These are phyloP conservation scores for Cryptosula pallasiana DNA, from an alignment of 2,888 invertebrate genomes.

Conservation along the genomic window DNA sequence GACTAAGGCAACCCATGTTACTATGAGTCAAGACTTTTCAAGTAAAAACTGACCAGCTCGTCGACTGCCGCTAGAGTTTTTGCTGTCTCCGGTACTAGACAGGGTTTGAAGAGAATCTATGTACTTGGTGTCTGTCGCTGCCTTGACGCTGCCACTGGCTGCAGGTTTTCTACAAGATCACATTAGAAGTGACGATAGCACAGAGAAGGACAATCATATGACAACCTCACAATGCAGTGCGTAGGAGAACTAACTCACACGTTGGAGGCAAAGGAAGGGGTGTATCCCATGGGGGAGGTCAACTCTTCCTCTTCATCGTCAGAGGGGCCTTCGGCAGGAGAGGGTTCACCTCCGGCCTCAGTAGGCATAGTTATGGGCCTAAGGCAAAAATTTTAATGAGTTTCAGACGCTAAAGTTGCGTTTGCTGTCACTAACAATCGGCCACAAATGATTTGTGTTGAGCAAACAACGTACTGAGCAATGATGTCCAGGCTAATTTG, in stretches of 20 bases:
- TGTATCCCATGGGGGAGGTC: constrained; percentile 8
- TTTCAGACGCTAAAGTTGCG: too few relatives aligned
- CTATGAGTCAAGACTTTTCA: too few relatives aligned
- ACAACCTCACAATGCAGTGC: neutral
- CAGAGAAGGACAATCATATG: too few relatives aligned
- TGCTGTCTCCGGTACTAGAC: constrained; percentile 17
- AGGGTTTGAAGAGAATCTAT: neutral
- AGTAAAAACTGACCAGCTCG: neutral
- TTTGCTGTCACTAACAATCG: too few relatives aligned
- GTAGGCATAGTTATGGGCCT: neutral
- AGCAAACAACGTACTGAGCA: too few relatives aligned
- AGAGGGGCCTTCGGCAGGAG: neutral
- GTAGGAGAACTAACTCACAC: neutral
- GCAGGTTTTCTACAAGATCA: too few relatives aligned
- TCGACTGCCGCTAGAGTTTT: neutral
- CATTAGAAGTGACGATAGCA: too few relatives aligned
- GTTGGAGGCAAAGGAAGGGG: constrained; percentile 7
- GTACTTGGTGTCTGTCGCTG: neutral
- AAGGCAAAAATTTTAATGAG: too few relatives aligned
- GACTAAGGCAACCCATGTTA: too few relatives aligned
- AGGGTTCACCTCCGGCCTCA: neutral
- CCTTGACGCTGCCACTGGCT: too few relatives aligned
- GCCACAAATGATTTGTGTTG: too few relatives aligned
- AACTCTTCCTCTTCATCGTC: neutral
- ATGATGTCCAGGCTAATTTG: too few relatives aligned